These are phyloP conservation scores for Lasiommata megera DNA, from an alignment of 2,888 invertebrate species.

Conservation along the genomic window DNA sequence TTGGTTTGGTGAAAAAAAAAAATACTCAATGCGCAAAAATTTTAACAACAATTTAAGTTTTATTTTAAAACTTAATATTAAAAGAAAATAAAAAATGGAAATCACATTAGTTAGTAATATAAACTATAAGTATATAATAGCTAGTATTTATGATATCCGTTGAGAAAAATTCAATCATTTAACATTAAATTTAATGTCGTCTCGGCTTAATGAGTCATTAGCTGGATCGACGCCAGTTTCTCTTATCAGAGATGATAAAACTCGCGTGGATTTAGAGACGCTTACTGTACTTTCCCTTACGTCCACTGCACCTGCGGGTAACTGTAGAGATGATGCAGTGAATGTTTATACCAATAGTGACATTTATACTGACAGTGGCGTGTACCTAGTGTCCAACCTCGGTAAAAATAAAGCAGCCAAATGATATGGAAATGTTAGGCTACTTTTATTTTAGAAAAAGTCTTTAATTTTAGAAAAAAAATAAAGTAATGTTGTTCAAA, in stretches of 20 bases:
- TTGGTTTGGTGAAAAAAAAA: too few species aligned
- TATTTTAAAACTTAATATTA: too few species aligned
- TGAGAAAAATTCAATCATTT: slow-evolving; percentile 34
- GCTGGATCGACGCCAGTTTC: slow-evolving; percentile 62
- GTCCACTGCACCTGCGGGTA: slow-evolving; percentile 46
- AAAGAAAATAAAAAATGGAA: too few species aligned
- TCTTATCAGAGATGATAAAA: slow-evolving; percentile 77
- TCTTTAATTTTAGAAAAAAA: too few species aligned
- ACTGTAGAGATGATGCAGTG: slow-evolving; percentile 52
- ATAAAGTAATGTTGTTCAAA: too few species aligned
- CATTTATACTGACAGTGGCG: neutral
- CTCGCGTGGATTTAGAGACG: slow-evolving; percentile 68
- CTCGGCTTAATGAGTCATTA: slow-evolving; percentile 56
- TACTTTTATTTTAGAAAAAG: too few species aligned
- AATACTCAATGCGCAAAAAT: too few species aligned
- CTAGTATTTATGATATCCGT: slow-evolving; percentile 34
- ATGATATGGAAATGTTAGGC: too few species aligned
- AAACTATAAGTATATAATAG: neutral
- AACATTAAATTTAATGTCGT: slow-evolving; percentile 36
- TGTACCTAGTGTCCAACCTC: too few species aligned
- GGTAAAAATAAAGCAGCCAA: too few species aligned
- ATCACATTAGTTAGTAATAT: too few species aligned
- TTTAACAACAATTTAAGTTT: too few species aligned
- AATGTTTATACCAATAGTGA: neutral
- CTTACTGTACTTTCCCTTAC: slow-evolving; percentile 74